These are phyloP conservation scores for Semicossyphus pulcher DNA, from an alignment of 2,113 vertebrate genomes.

Conservation along the genomic window DNA sequence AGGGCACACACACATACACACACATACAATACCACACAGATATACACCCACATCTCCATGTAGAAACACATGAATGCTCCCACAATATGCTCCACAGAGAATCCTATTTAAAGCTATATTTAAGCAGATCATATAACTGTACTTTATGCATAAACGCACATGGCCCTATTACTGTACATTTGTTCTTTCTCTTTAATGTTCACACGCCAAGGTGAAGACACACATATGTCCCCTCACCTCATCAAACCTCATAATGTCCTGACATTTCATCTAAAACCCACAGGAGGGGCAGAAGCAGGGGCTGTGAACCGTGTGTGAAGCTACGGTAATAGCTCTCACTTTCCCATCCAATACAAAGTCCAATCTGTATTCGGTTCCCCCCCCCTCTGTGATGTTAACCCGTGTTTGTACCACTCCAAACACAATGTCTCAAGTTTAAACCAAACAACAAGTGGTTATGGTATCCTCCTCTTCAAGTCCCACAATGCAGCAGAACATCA, in stretches of 20 bases:
- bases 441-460: conserved; percentile 19
- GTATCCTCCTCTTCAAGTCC: conserved; percentile 24
- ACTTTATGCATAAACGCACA: conserved; percentile 40
- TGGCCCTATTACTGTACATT: conserved; percentile 11
- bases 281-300: conserved; percentile 29
- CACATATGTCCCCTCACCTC: conserved; percentile 12
- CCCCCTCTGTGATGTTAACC: neutral
- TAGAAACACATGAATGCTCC: conserved; percentile 27
- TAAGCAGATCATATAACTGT: conserved; percentile 42
- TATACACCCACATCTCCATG: conserved; percentile 44
- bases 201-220: conserved; percentile 17
- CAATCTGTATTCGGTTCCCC: neutral
- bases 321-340: conserved; percentile 24
- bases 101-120: conserved; percentile 34
- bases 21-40: conserved; percentile 19
- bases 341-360: conserved; percentile 23
- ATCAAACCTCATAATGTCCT: conserved; percentile 48
- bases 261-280: conserved; percentile 52
- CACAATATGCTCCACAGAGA: conserved; percentile 23
- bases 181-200: conserved; percentile 43
- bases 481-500: conserved; percentile 42
- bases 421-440: conserved; percentile 29
- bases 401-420: conserved; percentile 21
- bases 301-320: conserved; percentile 34
- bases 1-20: conserved; percentile 1